phyloP scores from a whole-genome alignment of 2,113 vertebrate species.

The Zosterops japonicus region DNA sequence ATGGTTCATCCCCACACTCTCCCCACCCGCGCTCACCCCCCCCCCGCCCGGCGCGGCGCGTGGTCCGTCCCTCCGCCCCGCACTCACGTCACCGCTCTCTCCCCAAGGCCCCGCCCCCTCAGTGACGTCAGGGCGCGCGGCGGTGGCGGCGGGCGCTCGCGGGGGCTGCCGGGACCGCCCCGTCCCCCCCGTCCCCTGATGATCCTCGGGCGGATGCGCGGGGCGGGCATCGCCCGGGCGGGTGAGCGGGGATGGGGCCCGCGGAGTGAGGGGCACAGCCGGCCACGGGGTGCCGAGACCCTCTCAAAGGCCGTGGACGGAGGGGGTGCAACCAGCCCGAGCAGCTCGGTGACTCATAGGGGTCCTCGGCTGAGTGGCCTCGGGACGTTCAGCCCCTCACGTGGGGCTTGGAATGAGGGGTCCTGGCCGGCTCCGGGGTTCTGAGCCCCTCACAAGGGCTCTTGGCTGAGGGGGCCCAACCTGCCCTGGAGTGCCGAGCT shows the following conservation, averaged over 20 bases:
- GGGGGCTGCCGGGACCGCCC: too few species aligned
- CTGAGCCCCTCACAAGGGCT: too few species aligned
- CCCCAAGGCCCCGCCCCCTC: too few species aligned
- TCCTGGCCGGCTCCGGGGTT: not conserved
- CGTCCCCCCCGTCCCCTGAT: too few species aligned
- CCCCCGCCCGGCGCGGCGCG: too few species aligned
- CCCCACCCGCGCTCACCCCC: too few species aligned
- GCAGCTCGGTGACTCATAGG: accelerated
- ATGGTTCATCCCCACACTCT: too few species aligned
- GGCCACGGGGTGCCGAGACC: not conserved
- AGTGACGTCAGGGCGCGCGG: too few species aligned
- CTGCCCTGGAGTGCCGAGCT: not conserved
- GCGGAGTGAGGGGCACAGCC: not conserved
- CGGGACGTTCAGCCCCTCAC: not conserved
- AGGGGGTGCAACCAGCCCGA: accelerated
- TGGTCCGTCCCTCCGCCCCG: too few species aligned
- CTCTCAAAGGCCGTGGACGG: accelerated
- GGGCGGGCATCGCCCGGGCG: not conserved
- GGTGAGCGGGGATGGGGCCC: not conserved
- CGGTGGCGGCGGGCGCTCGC: too few species aligned
- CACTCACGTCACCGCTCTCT: too few species aligned
- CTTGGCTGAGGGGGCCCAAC: not conserved
- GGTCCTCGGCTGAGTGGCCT: not conserved
- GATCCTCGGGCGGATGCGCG: too few species aligned
- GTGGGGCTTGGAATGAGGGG: not conserved